A percentile compares a stretch with the other conserved stretches of the same genome.
Conservation (phyloP, 2,113 vertebrate species). For the Todiramphus chloris region DNA sequence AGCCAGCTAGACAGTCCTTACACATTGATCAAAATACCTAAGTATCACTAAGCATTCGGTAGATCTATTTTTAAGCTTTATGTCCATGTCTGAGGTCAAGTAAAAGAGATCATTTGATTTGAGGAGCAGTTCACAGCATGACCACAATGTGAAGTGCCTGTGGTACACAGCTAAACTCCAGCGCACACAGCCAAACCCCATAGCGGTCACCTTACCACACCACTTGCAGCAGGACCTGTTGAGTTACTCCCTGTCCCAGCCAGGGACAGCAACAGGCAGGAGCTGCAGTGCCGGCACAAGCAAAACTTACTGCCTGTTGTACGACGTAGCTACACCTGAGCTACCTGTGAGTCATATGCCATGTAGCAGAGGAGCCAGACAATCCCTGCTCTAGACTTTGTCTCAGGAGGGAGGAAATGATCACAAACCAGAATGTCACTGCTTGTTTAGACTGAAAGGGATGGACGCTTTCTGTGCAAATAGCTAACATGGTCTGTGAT, state of each 20-base stretch:
- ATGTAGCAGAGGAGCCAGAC: background rate
- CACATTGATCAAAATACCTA: background rate
- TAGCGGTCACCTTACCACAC: background rate
- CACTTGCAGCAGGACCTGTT: background rate
- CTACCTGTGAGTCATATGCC: accelerated
- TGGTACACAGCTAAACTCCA: background rate
- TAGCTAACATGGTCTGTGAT: background rate
- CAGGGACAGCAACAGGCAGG: background rate
- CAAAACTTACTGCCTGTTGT: accelerated
- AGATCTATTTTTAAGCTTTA: background rate
- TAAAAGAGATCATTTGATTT: background rate
- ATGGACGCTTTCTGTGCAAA: background rate
- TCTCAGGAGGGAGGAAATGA: background rate
- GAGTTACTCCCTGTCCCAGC: background rate
- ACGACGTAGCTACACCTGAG: background rate
- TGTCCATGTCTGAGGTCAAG: background rate
- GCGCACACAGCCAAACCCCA: background rate
- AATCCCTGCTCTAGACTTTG: background rate
- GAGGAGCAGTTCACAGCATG: background rate
- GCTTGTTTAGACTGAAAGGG: background rate
- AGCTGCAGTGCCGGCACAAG: background rate
- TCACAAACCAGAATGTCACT: background rate
- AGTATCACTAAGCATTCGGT: background rate
- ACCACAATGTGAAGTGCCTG: background rate
- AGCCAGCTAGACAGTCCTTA: background rate